These are phyloP conservation scores for Lepidochrysops patricia DNA, from an alignment of 2,888 invertebrate genomes.

Conservation along the genomic window DNA sequence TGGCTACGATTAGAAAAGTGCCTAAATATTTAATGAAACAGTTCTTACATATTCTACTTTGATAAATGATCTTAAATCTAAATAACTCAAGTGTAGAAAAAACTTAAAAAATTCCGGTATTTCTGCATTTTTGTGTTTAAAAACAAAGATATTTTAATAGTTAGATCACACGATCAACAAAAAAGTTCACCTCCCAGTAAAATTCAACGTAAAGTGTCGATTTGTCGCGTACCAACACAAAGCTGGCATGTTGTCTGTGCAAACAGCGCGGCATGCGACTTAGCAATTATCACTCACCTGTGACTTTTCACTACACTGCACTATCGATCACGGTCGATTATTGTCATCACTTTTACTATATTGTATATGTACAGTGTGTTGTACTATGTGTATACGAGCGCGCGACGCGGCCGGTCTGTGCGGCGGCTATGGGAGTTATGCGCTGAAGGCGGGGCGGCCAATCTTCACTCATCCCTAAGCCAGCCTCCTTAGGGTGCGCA, in stretches of 20 bases:
- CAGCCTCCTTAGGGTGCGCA: constrained; percentile 21
- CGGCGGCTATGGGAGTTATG: constrained; percentile 42
- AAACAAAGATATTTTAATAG: not conserved
- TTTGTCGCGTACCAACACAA: constrained; percentile 48
- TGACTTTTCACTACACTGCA: constrained; percentile 67
- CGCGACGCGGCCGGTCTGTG: constrained; percentile 53
- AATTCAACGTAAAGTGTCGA: constrained; percentile 36
- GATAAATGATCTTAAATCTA: too few species aligned
- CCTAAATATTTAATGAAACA: too few species aligned
- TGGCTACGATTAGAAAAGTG: too few species aligned
- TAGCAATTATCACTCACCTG: constrained; percentile 73
- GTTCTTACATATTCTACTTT: too few species aligned
- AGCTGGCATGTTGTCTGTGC: constrained; percentile 47
- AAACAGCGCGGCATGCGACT: constrained; percentile 59
- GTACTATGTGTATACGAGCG: constrained; percentile 37
- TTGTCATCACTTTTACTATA: constrained; percentile 72
- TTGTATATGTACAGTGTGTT: constrained; percentile 68
- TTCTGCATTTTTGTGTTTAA: not conserved
- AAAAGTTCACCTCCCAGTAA: constrained; percentile 15
- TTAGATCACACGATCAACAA: not conserved
- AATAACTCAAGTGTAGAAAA: too few species aligned
- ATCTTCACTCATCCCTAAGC: constrained; percentile 42
- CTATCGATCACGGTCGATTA: constrained; percentile 61
- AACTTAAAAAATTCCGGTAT: too few species aligned
- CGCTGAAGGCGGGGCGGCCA: constrained; percentile 52